Percentiles rank a stretch among this genome's conserved stretches.
phyloP scores from a whole-genome alignment of 35 echinoderm and acorn worm genomes.

The Eucidaris tribuloides region DNA sequence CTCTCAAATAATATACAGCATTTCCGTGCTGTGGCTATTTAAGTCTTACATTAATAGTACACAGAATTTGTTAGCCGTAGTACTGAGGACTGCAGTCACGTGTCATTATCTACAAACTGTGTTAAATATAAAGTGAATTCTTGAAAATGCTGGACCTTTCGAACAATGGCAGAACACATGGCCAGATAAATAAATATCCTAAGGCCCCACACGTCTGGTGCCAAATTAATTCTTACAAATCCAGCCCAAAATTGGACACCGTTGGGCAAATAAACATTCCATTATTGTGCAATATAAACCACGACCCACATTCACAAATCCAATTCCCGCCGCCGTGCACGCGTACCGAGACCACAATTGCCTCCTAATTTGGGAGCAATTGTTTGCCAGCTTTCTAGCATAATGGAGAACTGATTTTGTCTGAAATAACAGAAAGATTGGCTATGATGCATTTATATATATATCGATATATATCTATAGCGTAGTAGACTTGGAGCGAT shows the following conservation, averaged over 20 bases:
- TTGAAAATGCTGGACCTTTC: no score
- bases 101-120: no score
- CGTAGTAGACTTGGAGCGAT: no score
- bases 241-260: neutral
- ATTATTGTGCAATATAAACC: slow-evolving; percentile 4
- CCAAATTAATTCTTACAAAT: slow-evolving; percentile 24
- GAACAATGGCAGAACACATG: no score
- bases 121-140: no score
- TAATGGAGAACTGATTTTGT: slow-evolving; percentile 10
- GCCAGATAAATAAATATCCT: slow-evolving; percentile 1
- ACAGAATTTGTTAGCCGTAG: no score
- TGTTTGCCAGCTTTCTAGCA: slow-evolving; percentile 5
- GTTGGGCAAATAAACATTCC: slow-evolving; percentile 4
- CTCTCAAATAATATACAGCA: no score
- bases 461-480: no score
- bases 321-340: neutral
- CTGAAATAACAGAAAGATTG: slow-evolving; percentile 29
- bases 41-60: no score
- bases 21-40: no score
- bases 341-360: slow-evolving; percentile 17
- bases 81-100: no score
- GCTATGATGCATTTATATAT: slow-evolving; percentile 21
- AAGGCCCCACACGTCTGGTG: neutral
- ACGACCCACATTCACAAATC: slow-evolving; percentile 7
- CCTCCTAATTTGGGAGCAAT: neutral